phyloP scores from a whole-genome alignment of 2,888 invertebrate species.

The Neocrepidodera transversa region DNA sequence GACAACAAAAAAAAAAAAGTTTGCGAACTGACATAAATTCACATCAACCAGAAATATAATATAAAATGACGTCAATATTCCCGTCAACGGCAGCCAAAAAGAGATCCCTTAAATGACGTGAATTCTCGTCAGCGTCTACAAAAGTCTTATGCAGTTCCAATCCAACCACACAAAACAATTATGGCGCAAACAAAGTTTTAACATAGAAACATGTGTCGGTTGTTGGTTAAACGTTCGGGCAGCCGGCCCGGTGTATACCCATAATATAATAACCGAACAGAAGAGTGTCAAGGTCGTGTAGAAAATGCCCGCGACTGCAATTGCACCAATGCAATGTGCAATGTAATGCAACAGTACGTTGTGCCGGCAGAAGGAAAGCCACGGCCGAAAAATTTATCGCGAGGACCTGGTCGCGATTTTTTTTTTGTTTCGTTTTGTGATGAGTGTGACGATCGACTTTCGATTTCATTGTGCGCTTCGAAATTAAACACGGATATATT shows the following conservation, averaged over 20 bases:
- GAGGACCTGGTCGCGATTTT: background rate
- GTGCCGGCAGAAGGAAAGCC: constrained; percentile 43
- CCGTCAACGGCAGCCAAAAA: too few relatives aligned
- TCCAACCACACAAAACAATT: too few relatives aligned
- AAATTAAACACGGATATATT: constrained; percentile 15
- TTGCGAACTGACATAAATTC: too few relatives aligned
- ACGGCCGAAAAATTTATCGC: constrained; percentile 40
- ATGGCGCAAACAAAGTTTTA: too few relatives aligned
- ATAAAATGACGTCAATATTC: too few relatives aligned
- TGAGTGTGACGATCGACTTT: constrained; percentile 28
- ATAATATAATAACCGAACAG: constrained; percentile 38
- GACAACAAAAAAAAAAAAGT: too few relatives aligned
- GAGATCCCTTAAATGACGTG: too few relatives aligned
- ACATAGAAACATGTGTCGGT: constrained; percentile 36
- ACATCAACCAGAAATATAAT: too few relatives aligned
- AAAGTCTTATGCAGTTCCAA: too few relatives aligned
- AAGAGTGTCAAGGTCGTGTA: constrained; percentile 60
- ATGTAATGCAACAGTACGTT: constrained; percentile 54
- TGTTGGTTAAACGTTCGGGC: constrained; percentile 9
- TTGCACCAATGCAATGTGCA: constrained; percentile 56
- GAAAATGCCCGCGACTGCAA: constrained; percentile 58
- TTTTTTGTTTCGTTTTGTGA: constrained; percentile 4
- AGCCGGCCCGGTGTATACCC: constrained; percentile 20
- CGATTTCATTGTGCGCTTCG: constrained; percentile 9
- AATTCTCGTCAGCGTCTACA: too few relatives aligned